Evolutionary conservation across 2,113 vertebrate genomes (phyloP), one percentile per base, ranked within the genome.

Genomic region (Heterotis niloticus): DNA sequence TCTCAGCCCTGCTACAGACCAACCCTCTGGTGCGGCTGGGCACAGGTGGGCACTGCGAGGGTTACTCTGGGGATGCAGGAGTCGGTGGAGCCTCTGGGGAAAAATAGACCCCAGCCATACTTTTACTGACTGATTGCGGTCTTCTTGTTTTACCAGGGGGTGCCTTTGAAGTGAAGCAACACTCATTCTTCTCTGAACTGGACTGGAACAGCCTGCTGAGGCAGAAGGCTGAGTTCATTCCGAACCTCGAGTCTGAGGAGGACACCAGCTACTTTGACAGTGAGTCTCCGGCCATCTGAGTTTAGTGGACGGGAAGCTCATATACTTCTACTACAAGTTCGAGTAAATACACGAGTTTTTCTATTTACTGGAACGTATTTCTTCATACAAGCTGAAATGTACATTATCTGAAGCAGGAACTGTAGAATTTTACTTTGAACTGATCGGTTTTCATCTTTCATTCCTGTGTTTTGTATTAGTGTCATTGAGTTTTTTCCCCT

Each of bases 261-360:
- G 96, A 98, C 89, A 98, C 96, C 83, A 98, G 96, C 89, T 98
- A 98, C 88, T 98, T 98, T 59, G 96, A 98, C 85, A 96, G 96
- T 95, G 88, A 85, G 93, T 86, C 52, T 17, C 26, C 26, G 1
- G 17, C 62, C 18, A 44, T 44, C 34, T 44, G 34, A 44, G 34
- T 7, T 44, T 44, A 44, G 7, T 44, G 20, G 60, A 20, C 5
- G 10, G 60, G 7, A 20, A 20, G 34, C 34, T 44, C 34, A 44
- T 44, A 44, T 44, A 44, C 3, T 44, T 4, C 34, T 44, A 44
- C n/a, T n/a, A n/a, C n/a, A n/a, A n/a, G n/a, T n/a, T n/a, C n/a
- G n/a, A n/a, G n/a, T n/a, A n/a, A n/a, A n/a, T n/a, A n/a, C n/a
- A n/a, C n/a, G n/a, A n/a, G n/a, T n/a, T n/a, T n/a, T n/a, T n/a